Conservation (phyloP, 2,113 vertebrate species). For the Ammodramus savannarum region DNA sequence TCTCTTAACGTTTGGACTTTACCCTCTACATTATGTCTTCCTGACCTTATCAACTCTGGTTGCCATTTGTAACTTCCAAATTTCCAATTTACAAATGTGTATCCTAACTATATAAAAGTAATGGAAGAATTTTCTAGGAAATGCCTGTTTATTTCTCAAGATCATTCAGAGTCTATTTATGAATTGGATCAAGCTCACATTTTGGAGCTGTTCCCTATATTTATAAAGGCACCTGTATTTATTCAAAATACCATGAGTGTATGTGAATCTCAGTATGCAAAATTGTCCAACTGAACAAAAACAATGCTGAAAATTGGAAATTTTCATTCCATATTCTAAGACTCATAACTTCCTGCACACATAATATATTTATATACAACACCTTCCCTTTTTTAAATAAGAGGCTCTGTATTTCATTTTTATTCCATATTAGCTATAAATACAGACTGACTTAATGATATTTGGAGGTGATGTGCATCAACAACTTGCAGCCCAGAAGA, state of each 20-base stretch:
- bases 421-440: neutral
- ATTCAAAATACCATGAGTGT: neutral
- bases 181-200: neutral
- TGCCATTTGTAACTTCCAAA: neutral
- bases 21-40: neutral
- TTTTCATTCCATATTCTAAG: neutral
- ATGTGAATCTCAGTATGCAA: neutral
- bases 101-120: neutral
- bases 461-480: neutral
- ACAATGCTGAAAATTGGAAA: neutral
- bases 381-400: neutral
- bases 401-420: neutral
- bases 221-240: neutral
- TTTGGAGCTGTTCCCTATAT: neutral
- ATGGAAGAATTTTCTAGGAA: neutral
- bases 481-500: neutral
- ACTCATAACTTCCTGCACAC: neutral
- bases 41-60: neutral
- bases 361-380: neutral
- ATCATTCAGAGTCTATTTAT: neutral
- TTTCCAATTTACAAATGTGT: neutral
- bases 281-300: neutral
- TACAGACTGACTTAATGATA: neutral
- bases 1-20: neutral
- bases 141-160: neutral